phyloP scores from a whole-genome alignment of 2,797 vertebrate species.

The Dryobates pubescens region DNA sequence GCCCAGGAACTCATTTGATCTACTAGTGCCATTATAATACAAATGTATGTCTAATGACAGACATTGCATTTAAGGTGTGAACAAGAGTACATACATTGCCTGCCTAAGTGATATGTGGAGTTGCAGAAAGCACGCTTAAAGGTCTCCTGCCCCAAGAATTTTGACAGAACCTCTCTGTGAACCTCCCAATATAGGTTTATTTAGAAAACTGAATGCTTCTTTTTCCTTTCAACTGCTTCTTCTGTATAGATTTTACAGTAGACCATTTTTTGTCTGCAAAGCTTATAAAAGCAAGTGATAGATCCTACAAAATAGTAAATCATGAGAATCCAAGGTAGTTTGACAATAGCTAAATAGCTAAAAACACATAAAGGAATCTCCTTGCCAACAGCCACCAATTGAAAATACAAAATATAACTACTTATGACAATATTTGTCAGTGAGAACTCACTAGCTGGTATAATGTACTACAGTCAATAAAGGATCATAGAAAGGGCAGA shows the following conservation, averaged over 20 bases:
- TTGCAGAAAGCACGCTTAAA: not conserved
- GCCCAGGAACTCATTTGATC: not conserved
- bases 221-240: not conserved
- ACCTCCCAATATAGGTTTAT: not conserved
- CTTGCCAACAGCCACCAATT: not conserved
- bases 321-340: not conserved
- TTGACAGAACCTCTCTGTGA: not conserved
- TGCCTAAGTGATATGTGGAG: not conserved
- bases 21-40: not conserved
- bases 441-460: not conserved
- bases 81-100: not conserved
- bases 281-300: not conserved
- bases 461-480: not conserved
- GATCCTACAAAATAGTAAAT: not conserved
- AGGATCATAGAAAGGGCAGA: not conserved
- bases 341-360: not conserved
- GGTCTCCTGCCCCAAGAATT: not conserved
- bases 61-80: not conserved
- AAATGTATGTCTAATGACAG: slow-evolving; percentile 16
- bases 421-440: not conserved
- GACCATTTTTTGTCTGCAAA: not conserved
- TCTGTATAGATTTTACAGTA: not conserved
- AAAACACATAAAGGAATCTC: not conserved
- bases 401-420: not conserved
- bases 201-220: not conserved